Base-by-base conservation (phyloP, 2,113 vertebrate species). In the Dunckerocampus dactyliophorus region DNA sequence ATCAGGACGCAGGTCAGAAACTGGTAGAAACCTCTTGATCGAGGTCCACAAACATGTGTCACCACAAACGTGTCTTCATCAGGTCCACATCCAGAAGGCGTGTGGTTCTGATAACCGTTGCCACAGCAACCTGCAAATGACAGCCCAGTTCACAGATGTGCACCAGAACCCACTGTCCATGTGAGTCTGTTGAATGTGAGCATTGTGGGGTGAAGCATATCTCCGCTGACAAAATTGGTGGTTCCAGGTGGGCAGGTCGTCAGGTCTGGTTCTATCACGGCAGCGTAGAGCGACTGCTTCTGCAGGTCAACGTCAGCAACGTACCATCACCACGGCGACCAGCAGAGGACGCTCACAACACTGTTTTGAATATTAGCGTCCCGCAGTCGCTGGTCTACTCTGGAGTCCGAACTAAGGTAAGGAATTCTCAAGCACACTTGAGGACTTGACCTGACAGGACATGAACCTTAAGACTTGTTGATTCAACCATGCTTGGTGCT, bases 81-180 rank as follows among this genome's bases (percentile, higher is more conserved):
- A 99, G 96, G 80, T 98, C 16, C 91, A 97, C 67, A 93, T 99
- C 81, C 90, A 92, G 88, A 96, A 97, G 77, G 89, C 92, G 1
- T 99, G 96, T 1, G 95, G 96, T 49, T 59, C 65, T 0, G 96
- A 99, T 75, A 93, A 95, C 74, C 85, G 80, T 48, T 99, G 96
- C 62, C 90, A 93, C 17, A 97, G 96, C 77, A 98, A 98, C 86
- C 87, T 99, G 28, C 90, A 94, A 74, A 90, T 98, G 76, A 76
- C 34, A 0, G 93, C 93, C 0, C 56, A 70, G 62, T 98, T 94
- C 3, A 73, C 89, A n/a, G 88, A 86, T 0, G 89, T 92, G 49
- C 85, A 87, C 62, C 84, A 85, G 66, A 85, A 74, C 9, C 74
- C 75, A 0, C 82, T 95, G 53, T 82, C 61, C n/a, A 82, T 54